phyloP scores from a whole-genome alignment of 2,113 vertebrate species.

The Cephalopterus ornatus region DNA sequence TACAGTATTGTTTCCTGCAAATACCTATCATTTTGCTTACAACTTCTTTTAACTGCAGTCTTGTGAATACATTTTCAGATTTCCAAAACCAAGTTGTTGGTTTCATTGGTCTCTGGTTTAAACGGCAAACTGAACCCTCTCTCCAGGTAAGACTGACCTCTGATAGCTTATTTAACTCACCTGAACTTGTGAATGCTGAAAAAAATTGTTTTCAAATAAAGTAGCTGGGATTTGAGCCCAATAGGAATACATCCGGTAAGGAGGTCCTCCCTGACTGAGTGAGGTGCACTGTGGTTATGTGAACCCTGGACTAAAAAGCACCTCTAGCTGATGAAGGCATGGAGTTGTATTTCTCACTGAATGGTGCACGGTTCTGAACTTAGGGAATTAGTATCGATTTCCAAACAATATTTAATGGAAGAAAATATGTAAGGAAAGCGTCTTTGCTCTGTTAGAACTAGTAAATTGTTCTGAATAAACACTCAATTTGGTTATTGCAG shows the following conservation, averaged over 20 bases:
- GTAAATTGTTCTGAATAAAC: background rate
- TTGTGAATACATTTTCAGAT: background rate
- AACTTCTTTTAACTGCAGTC: background rate
- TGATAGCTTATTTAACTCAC: background rate
- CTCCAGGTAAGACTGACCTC: slow-evolving; percentile 49
- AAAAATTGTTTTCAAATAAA: background rate
- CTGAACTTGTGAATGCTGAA: background rate
- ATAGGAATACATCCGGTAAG: background rate
- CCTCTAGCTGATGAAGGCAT: background rate
- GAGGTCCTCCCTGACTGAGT: background rate
- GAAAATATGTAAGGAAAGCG: background rate
- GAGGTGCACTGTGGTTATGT: background rate
- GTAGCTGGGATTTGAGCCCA: background rate
- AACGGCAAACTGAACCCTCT: slow-evolving; percentile 8
- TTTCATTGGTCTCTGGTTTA: slow-evolving; percentile 34
- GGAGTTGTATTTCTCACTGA: background rate
- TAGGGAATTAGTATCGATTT: background rate
- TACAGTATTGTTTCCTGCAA: background rate
- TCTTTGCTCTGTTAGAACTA: background rate
- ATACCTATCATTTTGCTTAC: background rate
- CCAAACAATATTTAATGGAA: background rate
- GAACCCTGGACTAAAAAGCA: background rate
- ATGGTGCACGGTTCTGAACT: background rate
- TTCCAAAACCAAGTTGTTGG: slow-evolving; percentile 57
- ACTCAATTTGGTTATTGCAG: fast-evolving